A percentile compares a stretch with the other conserved stretches of the same genome.
Conservation (phyloP, 1,140 invertebrate genomes). For the Adelges cooleyi region DNA sequence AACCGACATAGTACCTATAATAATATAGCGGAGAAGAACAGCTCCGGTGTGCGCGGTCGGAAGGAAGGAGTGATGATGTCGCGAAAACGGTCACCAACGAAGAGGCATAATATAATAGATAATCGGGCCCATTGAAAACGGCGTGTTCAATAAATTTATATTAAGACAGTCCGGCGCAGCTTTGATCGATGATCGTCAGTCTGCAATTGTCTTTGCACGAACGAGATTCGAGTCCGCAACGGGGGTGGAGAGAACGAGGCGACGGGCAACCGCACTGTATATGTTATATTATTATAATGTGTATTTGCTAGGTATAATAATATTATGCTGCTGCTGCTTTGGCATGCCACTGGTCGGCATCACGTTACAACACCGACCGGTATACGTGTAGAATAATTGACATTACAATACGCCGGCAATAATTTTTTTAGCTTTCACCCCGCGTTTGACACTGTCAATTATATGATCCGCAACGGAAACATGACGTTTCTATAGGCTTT, state of each 20-base stretch:
- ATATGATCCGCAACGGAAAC: constrained; percentile 7
- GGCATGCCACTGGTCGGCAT: background rate
- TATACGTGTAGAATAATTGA: constrained; percentile 3
- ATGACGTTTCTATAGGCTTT: constrained; percentile 20
- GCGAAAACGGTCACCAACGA: background rate
- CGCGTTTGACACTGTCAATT: constrained; percentile 27
- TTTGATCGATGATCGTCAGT: background rate
- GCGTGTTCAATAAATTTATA: constrained; percentile 17
- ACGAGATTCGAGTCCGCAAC: too few relatives aligned
- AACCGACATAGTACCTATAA: too few relatives aligned
- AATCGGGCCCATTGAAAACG: constrained; percentile 5
- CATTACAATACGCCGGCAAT: constrained; percentile 15
- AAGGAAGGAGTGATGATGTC: constrained; percentile 1
- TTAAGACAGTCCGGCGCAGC: background rate
- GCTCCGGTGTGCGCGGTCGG: background rate
- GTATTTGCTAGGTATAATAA: too few relatives aligned
- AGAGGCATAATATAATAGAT: background rate
- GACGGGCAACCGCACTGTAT: too few relatives aligned
- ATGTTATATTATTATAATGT: too few relatives aligned
- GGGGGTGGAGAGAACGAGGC: too few relatives aligned
- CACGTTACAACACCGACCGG: background rate
- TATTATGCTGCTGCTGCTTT: too few relatives aligned
- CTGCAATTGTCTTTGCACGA: background rate
- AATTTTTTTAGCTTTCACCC: constrained; percentile 9
- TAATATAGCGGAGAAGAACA: too few relatives aligned